These are phyloP conservation scores for Drosophila micromelanica DNA, from an alignment of 1,140 invertebrate genomes.

Conservation along the genomic window DNA sequence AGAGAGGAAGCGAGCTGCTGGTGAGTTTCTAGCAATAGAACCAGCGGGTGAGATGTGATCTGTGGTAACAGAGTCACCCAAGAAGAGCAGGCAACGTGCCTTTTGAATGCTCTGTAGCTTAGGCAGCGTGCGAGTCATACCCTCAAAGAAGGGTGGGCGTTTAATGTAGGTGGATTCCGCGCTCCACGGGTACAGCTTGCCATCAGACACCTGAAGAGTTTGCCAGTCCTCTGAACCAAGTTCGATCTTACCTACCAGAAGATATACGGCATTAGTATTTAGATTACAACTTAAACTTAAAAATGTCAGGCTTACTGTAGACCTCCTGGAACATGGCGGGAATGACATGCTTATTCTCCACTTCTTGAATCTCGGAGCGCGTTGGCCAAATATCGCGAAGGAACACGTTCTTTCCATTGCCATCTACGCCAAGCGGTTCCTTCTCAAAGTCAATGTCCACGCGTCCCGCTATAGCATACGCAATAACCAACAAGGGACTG, in stretches of 20 bases:
- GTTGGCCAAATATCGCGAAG: conserved; percentile 98
- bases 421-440: conserved; percentile 90
- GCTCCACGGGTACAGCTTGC: conserved; percentile 97
- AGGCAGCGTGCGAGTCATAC: conserved; percentile 89
- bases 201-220: conserved; percentile 90
- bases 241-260: conserved; percentile 89
- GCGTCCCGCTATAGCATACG: conserved; percentile 97
- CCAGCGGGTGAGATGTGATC: conserved; percentile 99
- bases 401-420: conserved; percentile 91
- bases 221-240: conserved; percentile 95
- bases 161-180: conserved; percentile 97
- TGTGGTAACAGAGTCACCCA: conserved; percentile 98
- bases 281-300: background rate
- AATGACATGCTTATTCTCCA: conserved; percentile 96
- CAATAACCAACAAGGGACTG: conserved; percentile 97
- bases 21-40: conserved; percentile 96
- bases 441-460: conserved; percentile 97
- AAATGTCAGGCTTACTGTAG: conserved; percentile 64
- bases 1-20: conserved; percentile 95
- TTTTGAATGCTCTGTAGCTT: conserved; percentile 86
- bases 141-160: conserved; percentile 97
- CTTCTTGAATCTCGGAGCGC: conserved; percentile 93
- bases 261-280: background rate
- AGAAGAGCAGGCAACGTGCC: conserved; percentile 92
- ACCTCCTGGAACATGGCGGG: conserved; percentile 99